phyloP scores from a whole-genome alignment of 2,113 vertebrate genomes.

The Gymnobelideus leadbeateri region DNA sequence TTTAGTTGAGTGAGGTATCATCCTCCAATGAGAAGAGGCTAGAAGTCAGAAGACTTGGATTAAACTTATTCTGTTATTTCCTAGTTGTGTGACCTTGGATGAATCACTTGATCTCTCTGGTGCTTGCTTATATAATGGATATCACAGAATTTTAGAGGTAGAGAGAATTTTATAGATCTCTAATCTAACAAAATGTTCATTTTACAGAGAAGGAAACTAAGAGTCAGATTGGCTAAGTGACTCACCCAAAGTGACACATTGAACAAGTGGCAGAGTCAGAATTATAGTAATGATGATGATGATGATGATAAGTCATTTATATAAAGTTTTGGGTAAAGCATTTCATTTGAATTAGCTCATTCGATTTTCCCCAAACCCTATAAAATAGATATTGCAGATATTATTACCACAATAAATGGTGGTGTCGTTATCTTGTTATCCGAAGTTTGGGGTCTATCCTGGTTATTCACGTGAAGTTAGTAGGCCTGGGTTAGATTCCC shows the following conservation, averaged over 20 bases:
- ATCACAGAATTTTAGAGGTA: background rate
- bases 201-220: background rate
- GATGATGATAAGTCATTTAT: background rate
- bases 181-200: background rate
- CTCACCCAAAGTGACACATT: background rate
- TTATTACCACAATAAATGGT: background rate
- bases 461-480: background rate
- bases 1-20: accelerated
- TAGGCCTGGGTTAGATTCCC: background rate
- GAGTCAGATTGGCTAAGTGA: background rate
- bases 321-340: background rate
- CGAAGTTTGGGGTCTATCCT: background rate
- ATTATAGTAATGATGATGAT: background rate
- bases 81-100: background rate
- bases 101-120: background rate
- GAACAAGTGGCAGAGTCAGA: background rate
- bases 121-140: background rate
- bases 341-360: background rate
- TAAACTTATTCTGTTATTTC: background rate
- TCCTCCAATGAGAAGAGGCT: accelerated
- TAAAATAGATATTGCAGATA: background rate
- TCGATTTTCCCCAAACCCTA: background rate
- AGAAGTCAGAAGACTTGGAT: background rate
- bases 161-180: background rate
- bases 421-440: background rate